Percentiles rank a stretch among this genome's conserved stretches.
Conservation (phyloP, 2,888 invertebrate species). For the Dryocosmus kuriphilus region DNA sequence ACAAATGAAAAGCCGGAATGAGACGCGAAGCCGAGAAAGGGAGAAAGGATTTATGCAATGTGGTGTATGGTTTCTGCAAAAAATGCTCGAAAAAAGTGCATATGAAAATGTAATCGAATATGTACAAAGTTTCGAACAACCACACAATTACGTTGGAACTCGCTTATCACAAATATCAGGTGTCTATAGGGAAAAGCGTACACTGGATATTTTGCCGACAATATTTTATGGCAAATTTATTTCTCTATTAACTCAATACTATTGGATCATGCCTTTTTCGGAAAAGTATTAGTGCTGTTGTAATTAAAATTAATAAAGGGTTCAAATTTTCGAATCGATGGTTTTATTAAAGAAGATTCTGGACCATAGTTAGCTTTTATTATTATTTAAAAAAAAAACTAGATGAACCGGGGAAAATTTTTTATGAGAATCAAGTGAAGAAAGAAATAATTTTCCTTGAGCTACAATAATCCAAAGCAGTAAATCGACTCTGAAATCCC, state of each 20-base stretch:
- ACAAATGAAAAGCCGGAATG: constrained; percentile 30
- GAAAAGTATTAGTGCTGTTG: no score
- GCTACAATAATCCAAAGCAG: constrained; percentile 9
- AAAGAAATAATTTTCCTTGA: constrained; percentile 12
- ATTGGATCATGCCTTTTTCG: neutral
- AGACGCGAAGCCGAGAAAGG: neutral
- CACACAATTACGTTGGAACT: neutral
- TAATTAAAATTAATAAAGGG: no score
- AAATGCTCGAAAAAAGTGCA: neutral
- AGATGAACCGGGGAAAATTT: neutral
- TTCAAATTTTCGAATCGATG: no score
- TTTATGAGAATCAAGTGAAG: neutral
- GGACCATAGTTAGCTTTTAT: no score
- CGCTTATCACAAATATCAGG: neutral
- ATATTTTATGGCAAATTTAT: neutral
- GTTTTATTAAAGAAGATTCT: no score
- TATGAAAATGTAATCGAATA: constrained; percentile 23
- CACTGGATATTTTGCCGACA: neutral
- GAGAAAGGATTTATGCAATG: constrained; percentile 6
- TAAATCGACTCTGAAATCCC: constrained; percentile 32
- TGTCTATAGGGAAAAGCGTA: neutral
- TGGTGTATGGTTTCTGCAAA: neutral
- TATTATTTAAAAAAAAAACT: no score
- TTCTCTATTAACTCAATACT: neutral
- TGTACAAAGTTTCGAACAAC: constrained; percentile 1